Percentiles rank a stretch among this genome's conserved stretches.
Evolutionary conservation across 2,797 vertebrate genomes (phyloP).

Genomic region (Myotis daubentonii): DNA sequence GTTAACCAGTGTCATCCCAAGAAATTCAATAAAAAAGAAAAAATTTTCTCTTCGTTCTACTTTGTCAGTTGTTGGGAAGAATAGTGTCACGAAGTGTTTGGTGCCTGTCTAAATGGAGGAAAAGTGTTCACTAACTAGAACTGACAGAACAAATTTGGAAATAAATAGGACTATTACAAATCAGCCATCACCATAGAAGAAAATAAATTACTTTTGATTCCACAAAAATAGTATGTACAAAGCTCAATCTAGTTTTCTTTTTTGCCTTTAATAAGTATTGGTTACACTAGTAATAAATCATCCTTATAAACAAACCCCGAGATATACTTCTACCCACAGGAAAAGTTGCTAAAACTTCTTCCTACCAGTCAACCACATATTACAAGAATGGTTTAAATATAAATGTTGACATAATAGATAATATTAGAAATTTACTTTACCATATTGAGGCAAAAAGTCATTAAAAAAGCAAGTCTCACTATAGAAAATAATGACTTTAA

Average conservation of each 20-base stretch:
- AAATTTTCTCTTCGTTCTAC: not conserved
- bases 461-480: not conserved
- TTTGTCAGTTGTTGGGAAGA: not conserved
- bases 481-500: not conserved
- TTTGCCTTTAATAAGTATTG: not conserved
- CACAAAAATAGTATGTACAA: not conserved
- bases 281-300: not conserved
- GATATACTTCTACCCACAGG: not conserved
- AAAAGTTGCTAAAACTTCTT: not conserved
- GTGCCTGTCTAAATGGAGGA: not conserved
- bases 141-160: not conserved
- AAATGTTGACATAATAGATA: not conserved
- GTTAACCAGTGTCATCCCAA: not conserved
- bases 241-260: not conserved
- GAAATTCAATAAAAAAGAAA: not conserved
- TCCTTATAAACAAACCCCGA: not conserved
- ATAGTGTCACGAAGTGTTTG: not conserved
- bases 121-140: not conserved
- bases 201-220: not conserved
- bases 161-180: not conserved
- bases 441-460: not conserved
- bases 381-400: not conserved
- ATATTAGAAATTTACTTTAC: not conserved
- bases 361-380: not conserved
- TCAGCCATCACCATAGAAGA: not conserved